These are phyloP conservation scores for Sinella curviseta DNA, from an alignment of 1,140 invertebrate genomes.

Conservation along the genomic window DNA sequence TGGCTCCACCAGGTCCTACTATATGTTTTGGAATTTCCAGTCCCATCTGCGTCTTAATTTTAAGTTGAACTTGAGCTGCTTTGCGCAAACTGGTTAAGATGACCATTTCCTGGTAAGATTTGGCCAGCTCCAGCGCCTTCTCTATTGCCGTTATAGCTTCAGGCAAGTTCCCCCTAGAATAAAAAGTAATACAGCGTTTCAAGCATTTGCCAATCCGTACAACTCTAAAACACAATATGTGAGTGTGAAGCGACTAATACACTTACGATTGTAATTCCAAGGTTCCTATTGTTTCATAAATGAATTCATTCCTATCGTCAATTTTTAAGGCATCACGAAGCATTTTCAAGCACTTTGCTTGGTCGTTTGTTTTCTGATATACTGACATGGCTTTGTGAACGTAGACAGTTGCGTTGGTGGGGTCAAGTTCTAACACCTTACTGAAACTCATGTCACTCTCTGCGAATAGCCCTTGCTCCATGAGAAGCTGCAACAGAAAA, in stretches of 20 bases:
- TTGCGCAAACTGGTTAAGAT: slow-evolving; percentile 83
- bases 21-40: slow-evolving; percentile 52
- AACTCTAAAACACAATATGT: background rate
- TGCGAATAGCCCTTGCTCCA: slow-evolving; percentile 77
- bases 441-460: slow-evolving; percentile 79
- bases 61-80: slow-evolving; percentile 81
- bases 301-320: slow-evolving; percentile 90
- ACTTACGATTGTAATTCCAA: slow-evolving; percentile 87
- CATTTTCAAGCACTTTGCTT: slow-evolving; percentile 74
- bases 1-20: background rate
- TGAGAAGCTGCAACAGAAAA: slow-evolving; percentile 62
- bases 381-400: slow-evolving; percentile 79
- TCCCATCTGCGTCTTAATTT: slow-evolving; percentile 74
- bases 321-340: slow-evolving; percentile 81
- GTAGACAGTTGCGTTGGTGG: slow-evolving; percentile 78
- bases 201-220: background rate
- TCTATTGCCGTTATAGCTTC: slow-evolving; percentile 82
- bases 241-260: too few relatives aligned
- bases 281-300: slow-evolving; percentile 89
- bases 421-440: slow-evolving; percentile 78
- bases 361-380: slow-evolving; percentile 76
- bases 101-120: slow-evolving; percentile 80
- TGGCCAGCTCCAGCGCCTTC: slow-evolving; percentile 81
- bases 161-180: slow-evolving; percentile 76
- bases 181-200: slow-evolving; percentile 32